Evolutionary conservation across 2,888 invertebrate genomes (phyloP).

Genomic region (Euphydryas editha): DNA sequence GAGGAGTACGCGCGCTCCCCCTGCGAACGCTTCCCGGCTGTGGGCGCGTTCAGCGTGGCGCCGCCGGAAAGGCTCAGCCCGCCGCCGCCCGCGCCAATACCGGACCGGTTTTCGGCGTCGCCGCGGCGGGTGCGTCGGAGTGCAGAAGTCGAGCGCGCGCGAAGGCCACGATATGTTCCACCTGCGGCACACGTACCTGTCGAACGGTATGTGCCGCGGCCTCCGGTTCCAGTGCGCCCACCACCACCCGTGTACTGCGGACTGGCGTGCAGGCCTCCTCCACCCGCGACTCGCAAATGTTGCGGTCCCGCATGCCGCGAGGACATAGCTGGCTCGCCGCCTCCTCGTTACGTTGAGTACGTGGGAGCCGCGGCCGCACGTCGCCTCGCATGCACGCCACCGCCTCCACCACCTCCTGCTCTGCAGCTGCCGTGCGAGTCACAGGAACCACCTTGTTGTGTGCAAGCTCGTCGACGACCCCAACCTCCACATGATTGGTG

Average conservation of each 20-base stretch:
- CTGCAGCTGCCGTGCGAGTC: conserved; percentile 77
- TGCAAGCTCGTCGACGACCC: conserved; percentile 82
- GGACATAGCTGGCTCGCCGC: conserved; percentile 71
- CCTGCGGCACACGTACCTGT: conserved; percentile 88
- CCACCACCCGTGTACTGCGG: conserved; percentile 83
- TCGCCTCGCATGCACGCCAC: conserved; percentile 80
- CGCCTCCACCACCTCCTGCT: conserved; percentile 77
- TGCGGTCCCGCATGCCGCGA: conserved; percentile 78
- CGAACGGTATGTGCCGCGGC: conserved; percentile 88
- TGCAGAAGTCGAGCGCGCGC: conserved; percentile 86
- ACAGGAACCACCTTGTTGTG: conserved; percentile 82
- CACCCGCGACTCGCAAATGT: conserved; percentile 70
- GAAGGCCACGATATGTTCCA: conserved; percentile 85
- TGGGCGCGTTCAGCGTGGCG: conserved; percentile 84
- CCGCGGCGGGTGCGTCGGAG: conserved; percentile 86
- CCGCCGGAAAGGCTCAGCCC: conserved; percentile 86
- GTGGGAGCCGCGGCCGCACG: conserved; percentile 86
- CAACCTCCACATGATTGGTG: conserved; percentile 84
- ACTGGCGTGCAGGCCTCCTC: conserved; percentile 75
- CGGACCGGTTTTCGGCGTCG: conserved; percentile 82
- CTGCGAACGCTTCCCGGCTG: conserved; percentile 82
- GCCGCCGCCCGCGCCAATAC: conserved; percentile 86
- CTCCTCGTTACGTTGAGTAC: conserved; percentile 85
- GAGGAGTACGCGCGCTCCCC: conserved; percentile 82
- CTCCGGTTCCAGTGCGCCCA: conserved; percentile 75